These are phyloP conservation scores for Bombus fervidus DNA, from an alignment of 1,140 invertebrate species.

Conservation along the genomic window DNA sequence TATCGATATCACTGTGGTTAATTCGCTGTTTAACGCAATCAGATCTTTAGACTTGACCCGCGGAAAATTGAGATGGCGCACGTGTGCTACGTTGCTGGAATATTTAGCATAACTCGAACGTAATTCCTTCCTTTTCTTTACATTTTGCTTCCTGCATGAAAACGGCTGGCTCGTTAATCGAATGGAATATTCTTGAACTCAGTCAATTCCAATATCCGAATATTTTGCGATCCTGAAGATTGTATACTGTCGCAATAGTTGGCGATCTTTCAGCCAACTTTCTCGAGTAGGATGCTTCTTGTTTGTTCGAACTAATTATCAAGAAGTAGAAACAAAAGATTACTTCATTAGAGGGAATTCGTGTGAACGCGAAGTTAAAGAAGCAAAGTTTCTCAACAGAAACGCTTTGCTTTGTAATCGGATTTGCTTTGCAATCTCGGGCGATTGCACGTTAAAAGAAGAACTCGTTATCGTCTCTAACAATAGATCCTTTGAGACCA, in stretches of 20 bases:
- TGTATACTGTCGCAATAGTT: not conserved
- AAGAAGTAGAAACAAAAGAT: not conserved
- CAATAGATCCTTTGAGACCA: too few species aligned
- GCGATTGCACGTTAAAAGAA: not conserved
- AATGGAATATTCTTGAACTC: not conserved
- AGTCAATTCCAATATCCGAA: too few species aligned
- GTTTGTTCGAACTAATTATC: not conserved
- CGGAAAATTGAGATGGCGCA: not conserved
- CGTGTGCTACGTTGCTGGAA: not conserved
- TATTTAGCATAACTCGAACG: not conserved
- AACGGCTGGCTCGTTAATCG: not conserved
- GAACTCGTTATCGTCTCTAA: not conserved
- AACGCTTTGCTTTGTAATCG: conserved; percentile 11
- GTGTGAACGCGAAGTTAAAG: not conserved
- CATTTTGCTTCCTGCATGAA: too few species aligned
- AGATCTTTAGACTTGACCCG: not conserved
- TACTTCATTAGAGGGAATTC: not conserved
- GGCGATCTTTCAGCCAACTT: not conserved
- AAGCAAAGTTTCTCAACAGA: conserved; percentile 24
- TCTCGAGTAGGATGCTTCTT: not conserved
- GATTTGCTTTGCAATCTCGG: not conserved
- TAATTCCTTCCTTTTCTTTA: not conserved
- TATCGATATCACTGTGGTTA: not conserved
- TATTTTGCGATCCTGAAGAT: too few species aligned
- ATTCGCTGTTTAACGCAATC: not conserved